Conservation (phyloP, 2,797 vertebrate species). For the Mormyrus proboscirostris region DNA sequence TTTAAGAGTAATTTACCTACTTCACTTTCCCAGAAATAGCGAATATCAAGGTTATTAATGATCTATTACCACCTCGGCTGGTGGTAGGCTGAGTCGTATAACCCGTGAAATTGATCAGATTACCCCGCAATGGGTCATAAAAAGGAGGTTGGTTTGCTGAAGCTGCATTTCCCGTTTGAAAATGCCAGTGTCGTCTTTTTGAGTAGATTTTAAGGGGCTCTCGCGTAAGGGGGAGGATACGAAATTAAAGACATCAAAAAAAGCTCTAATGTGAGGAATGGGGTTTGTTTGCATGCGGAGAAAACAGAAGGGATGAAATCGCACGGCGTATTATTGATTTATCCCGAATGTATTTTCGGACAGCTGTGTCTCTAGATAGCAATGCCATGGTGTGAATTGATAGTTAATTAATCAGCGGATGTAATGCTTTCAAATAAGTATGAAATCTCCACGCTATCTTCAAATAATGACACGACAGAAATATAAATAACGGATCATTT, state of each 20-base stretch:
- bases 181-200: slow-evolving; percentile 43
- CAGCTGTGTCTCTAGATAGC: slow-evolving; percentile 38
- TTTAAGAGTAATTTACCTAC: slow-evolving; percentile 37
- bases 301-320: slow-evolving; percentile 19
- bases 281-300: slow-evolving; percentile 33
- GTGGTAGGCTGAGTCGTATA: slow-evolving; percentile 44
- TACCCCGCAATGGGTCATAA: slow-evolving; percentile 55
- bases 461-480: slow-evolving; percentile 24
- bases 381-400: not conserved
- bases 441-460: slow-evolving; percentile 25
- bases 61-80: slow-evolving; percentile 55
- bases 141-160: slow-evolving; percentile 46
- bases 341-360: slow-evolving; percentile 35
- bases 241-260: slow-evolving; percentile 42
- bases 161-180: slow-evolving; percentile 43
- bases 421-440: slow-evolving; percentile 32
- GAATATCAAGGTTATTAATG: slow-evolving; percentile 54
- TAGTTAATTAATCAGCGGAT: slow-evolving; percentile 23
- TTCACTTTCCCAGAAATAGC: slow-evolving; percentile 31
- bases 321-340: slow-evolving; percentile 33
- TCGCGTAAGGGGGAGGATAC: slow-evolving; percentile 32
- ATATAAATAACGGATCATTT: slow-evolving; percentile 2
- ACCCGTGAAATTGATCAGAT: slow-evolving; percentile 70
- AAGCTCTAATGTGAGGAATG: slow-evolving; percentile 31
- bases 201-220: slow-evolving; percentile 43